phyloP scores from a whole-genome alignment of 2,113 vertebrate genomes.

The Columbina picui region DNA sequence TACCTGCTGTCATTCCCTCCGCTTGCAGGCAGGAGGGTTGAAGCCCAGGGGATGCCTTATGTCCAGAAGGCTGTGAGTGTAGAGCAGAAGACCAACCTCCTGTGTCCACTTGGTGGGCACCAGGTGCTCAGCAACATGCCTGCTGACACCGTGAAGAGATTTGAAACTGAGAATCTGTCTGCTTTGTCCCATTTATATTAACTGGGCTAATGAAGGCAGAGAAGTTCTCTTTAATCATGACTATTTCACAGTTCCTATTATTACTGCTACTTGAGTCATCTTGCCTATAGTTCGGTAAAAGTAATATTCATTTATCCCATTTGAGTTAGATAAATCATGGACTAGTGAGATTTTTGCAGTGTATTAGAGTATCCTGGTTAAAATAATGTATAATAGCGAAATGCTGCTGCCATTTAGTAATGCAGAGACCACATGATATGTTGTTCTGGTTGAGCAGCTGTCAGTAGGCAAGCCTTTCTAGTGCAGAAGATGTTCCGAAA shows the following conservation, averaged over 20 bases:
- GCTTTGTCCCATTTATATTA: not conserved
- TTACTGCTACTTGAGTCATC: not conserved
- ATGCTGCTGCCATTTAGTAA: not conserved
- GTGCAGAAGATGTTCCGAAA: not conserved
- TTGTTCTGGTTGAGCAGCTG: not conserved
- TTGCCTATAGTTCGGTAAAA: not conserved
- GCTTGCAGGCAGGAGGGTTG: not conserved
- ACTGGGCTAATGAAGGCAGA: not conserved
- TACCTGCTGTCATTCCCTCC: not conserved
- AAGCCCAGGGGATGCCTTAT: not conserved
- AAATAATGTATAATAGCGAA: not conserved
- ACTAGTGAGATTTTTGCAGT: not conserved
- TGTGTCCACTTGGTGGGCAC: rapidly evolving
- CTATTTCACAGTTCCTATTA: not conserved
- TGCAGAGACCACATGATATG: not conserved
- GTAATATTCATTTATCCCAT: not conserved
- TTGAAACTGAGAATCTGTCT: not conserved
- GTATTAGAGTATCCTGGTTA: not conserved
- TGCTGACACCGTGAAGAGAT: not conserved
- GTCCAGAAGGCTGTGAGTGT: not conserved
- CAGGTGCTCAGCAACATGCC: not conserved
- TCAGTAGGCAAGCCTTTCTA: not conserved
- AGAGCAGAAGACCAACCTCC: not conserved
- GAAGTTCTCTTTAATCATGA: not conserved
- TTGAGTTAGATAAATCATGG: not conserved